These are phyloP conservation scores for Stomatorhinus ivindoensis DNA, from an alignment of 2,113 vertebrate species.

Conservation along the genomic window DNA sequence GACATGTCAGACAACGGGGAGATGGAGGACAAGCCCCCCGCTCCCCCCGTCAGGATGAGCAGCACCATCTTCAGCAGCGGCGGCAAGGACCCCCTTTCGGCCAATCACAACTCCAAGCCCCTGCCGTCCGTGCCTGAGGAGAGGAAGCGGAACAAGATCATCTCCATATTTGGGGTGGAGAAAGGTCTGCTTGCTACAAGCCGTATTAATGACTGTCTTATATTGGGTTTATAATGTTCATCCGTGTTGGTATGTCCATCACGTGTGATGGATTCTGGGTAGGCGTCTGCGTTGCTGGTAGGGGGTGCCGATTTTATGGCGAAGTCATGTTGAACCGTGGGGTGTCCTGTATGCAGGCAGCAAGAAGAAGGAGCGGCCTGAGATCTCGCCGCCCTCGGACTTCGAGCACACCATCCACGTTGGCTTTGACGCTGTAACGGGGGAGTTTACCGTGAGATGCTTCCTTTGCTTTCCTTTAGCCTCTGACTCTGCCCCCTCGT, in stretches of 20 bases:
- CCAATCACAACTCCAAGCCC: constrained; percentile 91
- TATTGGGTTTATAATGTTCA: not conserved
- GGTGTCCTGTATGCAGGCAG: constrained; percentile 58
- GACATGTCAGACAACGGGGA: constrained; percentile 93
- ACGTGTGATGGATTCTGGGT: not conserved
- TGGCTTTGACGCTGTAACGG: constrained; percentile 93
- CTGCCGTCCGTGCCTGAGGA: constrained; percentile 94
- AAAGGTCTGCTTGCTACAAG: constrained; percentile 66
- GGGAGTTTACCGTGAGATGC: constrained; percentile 90
- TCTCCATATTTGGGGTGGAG: constrained; percentile 89
- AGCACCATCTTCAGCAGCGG: constrained; percentile 80
- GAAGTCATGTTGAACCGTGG: not conserved
- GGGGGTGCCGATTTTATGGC: not conserved
- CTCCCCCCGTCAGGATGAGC: constrained; percentile 91
- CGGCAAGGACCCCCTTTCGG: constrained; percentile 75
- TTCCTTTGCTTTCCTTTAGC: not conserved
- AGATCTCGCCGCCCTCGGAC: constrained; percentile 92
- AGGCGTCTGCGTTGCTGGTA: not conserved
- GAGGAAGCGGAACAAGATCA: constrained; percentile 89
- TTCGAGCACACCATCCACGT: constrained; percentile 98
- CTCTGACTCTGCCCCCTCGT: not conserved
- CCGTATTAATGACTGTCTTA: not conserved
- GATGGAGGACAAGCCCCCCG: constrained; percentile 93
- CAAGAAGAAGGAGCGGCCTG: constrained; percentile 89
- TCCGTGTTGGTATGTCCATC: not conserved